Evolutionary conservation across 2,888 invertebrate genomes (phyloP).

Genomic region (Cetonia aurata): DNA sequence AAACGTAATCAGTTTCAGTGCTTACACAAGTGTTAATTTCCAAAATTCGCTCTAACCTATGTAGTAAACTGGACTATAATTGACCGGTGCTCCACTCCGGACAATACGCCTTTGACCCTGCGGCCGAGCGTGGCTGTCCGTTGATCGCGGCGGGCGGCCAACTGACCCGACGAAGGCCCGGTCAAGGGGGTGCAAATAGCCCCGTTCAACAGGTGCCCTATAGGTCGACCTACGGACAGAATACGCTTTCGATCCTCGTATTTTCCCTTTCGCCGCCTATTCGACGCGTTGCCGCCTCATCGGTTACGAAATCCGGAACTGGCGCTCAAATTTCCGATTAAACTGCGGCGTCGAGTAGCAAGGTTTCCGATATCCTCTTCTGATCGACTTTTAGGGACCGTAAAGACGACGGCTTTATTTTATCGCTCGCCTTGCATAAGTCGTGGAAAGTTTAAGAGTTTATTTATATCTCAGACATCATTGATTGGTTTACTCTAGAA

Average conservation of each 20-base stretch:
- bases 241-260: constrained; percentile 20
- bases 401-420: neutral
- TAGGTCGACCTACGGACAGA: constrained; percentile 45
- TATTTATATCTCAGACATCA: neutral
- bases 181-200: constrained; percentile 55
- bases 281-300: constrained; percentile 13
- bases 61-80: constrained; percentile 3
- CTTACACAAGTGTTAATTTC: too few species aligned
- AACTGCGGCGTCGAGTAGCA: neutral
- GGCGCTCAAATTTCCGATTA: constrained; percentile 7
- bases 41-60: too few species aligned
- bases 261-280: constrained; percentile 5
- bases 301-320: constrained; percentile 16
- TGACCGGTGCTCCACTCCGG: neutral
- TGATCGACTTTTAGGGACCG: constrained; percentile 2
- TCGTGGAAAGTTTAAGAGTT: too few species aligned
- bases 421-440: neutral
- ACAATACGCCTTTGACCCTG: constrained; percentile 12
- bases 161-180: constrained; percentile 35
- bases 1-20: too few species aligned
- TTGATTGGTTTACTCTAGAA: too few species aligned
- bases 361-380: constrained; percentile 9
- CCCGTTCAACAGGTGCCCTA: constrained; percentile 55
- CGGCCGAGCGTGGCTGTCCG: neutral
- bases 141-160: constrained; percentile 22